Percentiles rank a stretch among this genome's conserved stretches.
phyloP scores from a whole-genome alignment of 2,888 invertebrate genomes.

The Zygothrica quintamaculata region DNA sequence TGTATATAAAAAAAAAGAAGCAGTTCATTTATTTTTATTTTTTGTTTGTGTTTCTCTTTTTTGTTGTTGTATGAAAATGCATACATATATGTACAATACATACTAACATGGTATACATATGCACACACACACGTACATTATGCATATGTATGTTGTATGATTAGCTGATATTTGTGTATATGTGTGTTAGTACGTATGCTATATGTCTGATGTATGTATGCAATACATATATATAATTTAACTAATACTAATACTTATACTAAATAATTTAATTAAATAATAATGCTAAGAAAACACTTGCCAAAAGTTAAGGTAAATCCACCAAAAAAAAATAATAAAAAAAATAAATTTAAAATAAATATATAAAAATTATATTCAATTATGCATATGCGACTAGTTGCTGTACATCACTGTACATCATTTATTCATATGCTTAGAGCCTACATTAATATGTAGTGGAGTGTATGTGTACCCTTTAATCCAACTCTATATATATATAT shows the following conservation, averaged over 20 bases:
- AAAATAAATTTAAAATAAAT: too few relatives aligned
- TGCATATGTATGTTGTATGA: constrained; percentile 23
- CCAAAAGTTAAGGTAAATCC: constrained; percentile 33
- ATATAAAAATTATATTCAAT: too few relatives aligned
- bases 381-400: constrained; percentile 60
- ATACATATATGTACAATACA: constrained; percentile 16
- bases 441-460: constrained; percentile 55
- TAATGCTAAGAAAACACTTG: background rate
- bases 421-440: constrained; percentile 47
- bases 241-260: too few relatives aligned
- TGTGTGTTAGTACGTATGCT: constrained; percentile 29
- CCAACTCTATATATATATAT: too few relatives aligned
- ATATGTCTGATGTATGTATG: constrained; percentile 26
- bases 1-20: constrained; percentile 44
- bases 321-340: too few relatives aligned
- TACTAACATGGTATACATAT: constrained; percentile 5
- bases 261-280: too few relatives aligned
- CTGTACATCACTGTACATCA: constrained; percentile 24
- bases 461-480: constrained; percentile 63
- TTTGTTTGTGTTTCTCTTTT: too few relatives aligned
- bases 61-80: constrained; percentile 38
- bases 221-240: constrained; percentile 1
- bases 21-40: too few relatives aligned
- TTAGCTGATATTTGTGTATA: constrained; percentile 4
- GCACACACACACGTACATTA: constrained; percentile 12